Evolutionary conservation across 2,888 invertebrate genomes (phyloP), one percentile per base, ranked within the genome.

Genomic region (Lasioglossum marginatum): DNA sequence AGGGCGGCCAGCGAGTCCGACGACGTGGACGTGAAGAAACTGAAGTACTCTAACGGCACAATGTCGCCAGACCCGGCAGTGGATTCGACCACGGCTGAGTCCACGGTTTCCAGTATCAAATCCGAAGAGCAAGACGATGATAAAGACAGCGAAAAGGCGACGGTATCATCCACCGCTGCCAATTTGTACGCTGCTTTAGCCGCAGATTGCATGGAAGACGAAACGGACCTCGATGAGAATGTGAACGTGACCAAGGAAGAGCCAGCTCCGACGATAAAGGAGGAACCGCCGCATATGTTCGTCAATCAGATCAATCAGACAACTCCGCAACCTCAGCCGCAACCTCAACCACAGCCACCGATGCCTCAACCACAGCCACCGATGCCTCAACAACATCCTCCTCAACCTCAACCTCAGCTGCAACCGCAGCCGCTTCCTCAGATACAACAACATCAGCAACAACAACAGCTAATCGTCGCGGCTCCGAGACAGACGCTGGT

Each of bases 111-210:
- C 2, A 96, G 95, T 86, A 95, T 96, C 12, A 95, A 95, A 37
- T 95, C 95, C 2, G 95, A 95, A 45, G 93, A 93, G 63, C 95
- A 95, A 19, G 96, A 96, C 83, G 95, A 96, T 2, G 96, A 96
- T 0, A 95, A 96, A 68, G 95, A 95, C n/a, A 93, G 93, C 48
- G 93, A 95, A 4, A 96, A 96, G 88, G 96, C 96, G 52, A 96
- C 96, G 2, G 97, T 97, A 0, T 98, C 98, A 0, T 98, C 98
- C 80, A 98, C 97, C 10, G 98, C 98, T 0, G 98, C 98, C 0
- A 98, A 98, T 95, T 95, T 98, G 40, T 98, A 98, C 93, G 98
- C 98, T 0, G 98, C 98, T 45, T 96, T 98, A 75, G 98, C 98
- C 0, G 98, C 98, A 0, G 98, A 98, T 57, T 97, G 98, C 74